phyloP scores from a whole-genome alignment of 2,888 invertebrate genomes.

The Folsomia manolachei region DNA sequence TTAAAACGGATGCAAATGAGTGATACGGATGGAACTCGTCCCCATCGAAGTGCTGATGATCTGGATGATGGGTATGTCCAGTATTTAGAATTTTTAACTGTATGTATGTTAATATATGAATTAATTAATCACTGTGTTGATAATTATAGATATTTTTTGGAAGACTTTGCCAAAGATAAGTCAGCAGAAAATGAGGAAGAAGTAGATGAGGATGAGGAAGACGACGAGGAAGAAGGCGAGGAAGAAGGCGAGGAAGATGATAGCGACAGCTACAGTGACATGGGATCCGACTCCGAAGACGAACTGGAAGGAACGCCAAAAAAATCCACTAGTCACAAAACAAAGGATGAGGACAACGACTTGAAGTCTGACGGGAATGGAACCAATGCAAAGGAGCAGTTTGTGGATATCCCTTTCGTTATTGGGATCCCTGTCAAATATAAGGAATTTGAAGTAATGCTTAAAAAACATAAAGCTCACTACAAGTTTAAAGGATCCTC shows the following conservation, averaged over 20 bases:
- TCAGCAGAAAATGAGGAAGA: constrained; percentile 15
- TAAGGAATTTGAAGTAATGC: constrained; percentile 11
- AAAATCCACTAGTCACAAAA: background rate
- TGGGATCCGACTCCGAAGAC: constrained; percentile 26
- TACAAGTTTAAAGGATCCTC: background rate
- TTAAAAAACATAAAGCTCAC: constrained; percentile 16
- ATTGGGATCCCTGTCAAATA: constrained; percentile 25
- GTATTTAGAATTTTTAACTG: too few relatives aligned
- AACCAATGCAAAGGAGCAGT: background rate
- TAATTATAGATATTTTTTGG: background rate
- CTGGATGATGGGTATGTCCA: constrained; percentile 72
- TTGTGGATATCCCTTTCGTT: constrained; percentile 23
- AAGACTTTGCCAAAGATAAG: too few relatives aligned
- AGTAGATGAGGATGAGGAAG: constrained; percentile 34
- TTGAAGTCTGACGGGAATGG: background rate
- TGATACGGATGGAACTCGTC: constrained; percentile 50
- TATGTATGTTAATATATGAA: too few relatives aligned
- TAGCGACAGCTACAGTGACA: constrained; percentile 27
- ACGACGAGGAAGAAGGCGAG: constrained; percentile 28
- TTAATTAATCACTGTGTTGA: constrained; percentile 4
- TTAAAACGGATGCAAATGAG: constrained; percentile 69
- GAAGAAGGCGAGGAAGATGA: constrained; percentile 21
- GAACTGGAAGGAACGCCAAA: background rate
- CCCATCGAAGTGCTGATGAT: constrained; percentile 79
- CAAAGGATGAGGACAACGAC: background rate